A percentile compares a stretch with the other conserved stretches of the same genome.
These are phyloP conservation scores for Florisuga fusca DNA, from an alignment of 2,797 vertebrate species.

Conservation along the genomic window DNA sequence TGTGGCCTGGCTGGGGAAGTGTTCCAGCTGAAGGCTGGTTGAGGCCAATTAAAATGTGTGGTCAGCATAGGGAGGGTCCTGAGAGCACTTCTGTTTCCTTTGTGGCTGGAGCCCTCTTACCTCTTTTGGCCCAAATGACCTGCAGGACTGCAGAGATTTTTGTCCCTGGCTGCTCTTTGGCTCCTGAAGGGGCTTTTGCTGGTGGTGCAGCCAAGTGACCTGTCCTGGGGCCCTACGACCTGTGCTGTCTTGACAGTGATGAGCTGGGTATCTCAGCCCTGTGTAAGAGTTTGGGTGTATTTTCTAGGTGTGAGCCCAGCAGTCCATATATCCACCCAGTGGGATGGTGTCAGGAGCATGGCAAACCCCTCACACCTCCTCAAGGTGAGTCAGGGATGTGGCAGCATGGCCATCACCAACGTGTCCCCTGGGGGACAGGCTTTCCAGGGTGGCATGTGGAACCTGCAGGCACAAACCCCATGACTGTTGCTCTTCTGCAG, in stretches of 20 bases:
- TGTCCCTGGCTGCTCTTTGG: neutral
- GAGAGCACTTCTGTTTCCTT: neutral
- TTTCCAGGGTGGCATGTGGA: neutral
- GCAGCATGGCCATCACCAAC: neutral
- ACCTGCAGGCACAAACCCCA: neutral
- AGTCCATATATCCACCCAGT: constrained; percentile 98
- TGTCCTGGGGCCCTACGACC: neutral
- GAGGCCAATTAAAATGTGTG: neutral
- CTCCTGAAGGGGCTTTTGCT: neutral
- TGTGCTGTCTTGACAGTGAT: accelerated
- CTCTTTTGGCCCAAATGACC: neutral
- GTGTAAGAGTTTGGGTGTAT: constrained; percentile 24
- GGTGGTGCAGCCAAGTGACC: neutral
- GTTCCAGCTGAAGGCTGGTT: neutral
- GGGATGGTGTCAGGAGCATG: constrained; percentile 96
- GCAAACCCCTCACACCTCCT: constrained; percentile 93
- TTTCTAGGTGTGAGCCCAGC: constrained; percentile 93
- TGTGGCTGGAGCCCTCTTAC: neutral
- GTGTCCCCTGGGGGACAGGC: neutral
- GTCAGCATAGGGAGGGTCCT: neutral
- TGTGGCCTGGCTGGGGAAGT: neutral
- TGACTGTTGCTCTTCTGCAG: neutral
- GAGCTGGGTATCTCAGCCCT: neutral
- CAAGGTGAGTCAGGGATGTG: constrained; percentile 85
- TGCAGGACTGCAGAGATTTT: neutral